Conservation (phyloP, 2,888 invertebrate species). For the Scrobipalpa costella region DNA sequence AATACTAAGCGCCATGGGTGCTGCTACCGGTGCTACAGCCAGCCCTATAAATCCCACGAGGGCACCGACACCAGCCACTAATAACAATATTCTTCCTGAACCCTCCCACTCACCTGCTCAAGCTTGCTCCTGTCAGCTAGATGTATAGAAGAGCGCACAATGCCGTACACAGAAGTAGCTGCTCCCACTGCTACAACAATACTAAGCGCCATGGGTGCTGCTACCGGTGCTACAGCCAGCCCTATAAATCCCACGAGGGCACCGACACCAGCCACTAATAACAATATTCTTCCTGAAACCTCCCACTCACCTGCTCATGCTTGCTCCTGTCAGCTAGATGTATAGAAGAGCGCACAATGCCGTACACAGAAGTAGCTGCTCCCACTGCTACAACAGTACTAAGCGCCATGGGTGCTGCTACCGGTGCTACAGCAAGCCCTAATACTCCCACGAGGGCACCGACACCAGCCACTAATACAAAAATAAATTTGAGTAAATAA, state of each 20-base stretch:
- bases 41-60: conserved; percentile 37
- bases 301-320: conserved; percentile 56
- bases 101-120: conserved; percentile 50
- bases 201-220: conserved; percentile 30
- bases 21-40: conserved; percentile 25
- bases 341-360: conserved; percentile 53
- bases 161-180: conserved; percentile 58
- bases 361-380: conserved; percentile 56
- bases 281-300: too few relatives aligned
- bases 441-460: conserved; percentile 38
- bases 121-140: conserved; percentile 60
- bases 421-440: conserved; percentile 33
- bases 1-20: conserved; percentile 30
- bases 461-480: conserved; percentile 35
- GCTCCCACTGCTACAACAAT: conserved; percentile 39
- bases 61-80: conserved; percentile 40
- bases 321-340: conserved; percentile 54
- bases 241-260: conserved; percentile 38
- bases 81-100: too few relatives aligned
- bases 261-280: conserved; percentile 38
- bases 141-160: conserved; percentile 50
- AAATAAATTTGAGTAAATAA: too few relatives aligned
- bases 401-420: conserved; percentile 30
- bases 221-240: conserved; percentile 28
- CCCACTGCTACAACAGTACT: conserved; percentile 38